phyloP scores from a whole-genome alignment of 2,113 vertebrate genomes.

The Charina bottae region DNA sequence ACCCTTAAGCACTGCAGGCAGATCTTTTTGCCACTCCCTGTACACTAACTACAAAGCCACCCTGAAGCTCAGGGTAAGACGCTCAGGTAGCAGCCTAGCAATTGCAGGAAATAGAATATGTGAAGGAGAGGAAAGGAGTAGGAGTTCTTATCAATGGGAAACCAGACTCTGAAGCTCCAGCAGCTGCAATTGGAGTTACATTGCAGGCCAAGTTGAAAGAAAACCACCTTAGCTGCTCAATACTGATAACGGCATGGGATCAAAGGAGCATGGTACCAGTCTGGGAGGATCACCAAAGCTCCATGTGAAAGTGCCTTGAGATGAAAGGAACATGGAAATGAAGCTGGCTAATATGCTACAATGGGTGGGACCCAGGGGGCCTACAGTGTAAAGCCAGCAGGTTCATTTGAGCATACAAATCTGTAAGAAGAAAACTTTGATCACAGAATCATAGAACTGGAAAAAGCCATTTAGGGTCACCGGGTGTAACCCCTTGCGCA shows the following conservation, averaged over 20 bases:
- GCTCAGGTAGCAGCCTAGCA: background rate
- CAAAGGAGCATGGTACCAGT: background rate
- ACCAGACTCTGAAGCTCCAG: background rate
- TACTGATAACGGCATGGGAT: background rate
- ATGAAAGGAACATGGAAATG: background rate
- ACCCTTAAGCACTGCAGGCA: background rate
- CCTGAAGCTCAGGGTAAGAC: background rate
- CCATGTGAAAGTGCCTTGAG: background rate
- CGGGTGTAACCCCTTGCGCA: background rate
- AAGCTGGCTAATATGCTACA: background rate
- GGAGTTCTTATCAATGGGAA: background rate
- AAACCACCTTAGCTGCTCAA: background rate
- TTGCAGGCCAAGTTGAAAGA: background rate
- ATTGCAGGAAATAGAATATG: background rate
- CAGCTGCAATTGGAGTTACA: background rate
- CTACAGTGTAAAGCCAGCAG: background rate
- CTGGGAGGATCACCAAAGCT: background rate
- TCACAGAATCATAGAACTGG: background rate
- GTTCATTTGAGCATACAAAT: background rate
- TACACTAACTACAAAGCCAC: background rate
- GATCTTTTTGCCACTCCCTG: background rate
- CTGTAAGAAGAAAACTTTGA: background rate
- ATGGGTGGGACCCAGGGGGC: background rate
- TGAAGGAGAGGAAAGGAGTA: background rate
- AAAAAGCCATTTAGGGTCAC: background rate